Evolutionary conservation across 2,797 vertebrate genomes (phyloP), one percentile per base, ranked within the genome.

Genomic region (Pteropus rufus): DNA sequence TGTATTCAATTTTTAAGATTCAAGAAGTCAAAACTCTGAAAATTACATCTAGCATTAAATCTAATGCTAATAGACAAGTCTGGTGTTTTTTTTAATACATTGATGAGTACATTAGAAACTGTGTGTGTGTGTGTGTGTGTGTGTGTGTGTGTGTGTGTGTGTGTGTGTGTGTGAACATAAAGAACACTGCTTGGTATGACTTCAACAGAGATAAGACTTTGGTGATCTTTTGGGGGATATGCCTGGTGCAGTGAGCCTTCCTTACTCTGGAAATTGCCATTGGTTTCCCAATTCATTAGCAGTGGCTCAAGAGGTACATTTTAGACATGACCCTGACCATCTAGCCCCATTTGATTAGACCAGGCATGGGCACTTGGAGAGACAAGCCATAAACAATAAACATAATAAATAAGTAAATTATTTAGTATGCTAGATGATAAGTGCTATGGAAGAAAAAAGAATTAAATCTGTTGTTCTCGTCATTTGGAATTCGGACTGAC

Each of bases 21-120:
- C 89, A 80, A 75, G 72, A 93, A 75, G 70, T 69, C 34, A 92
- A 94, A 94, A 80, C 52, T 93, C 65, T 89, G 93, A 89, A 93
- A 84, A 80, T 91, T 75, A 86, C 24, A 87, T 87, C 64, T 93
- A 76, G 86, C 49, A 77, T 76, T 81, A 76, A 69, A 46, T 62
- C 39, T 76, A 52, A 54, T 77, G 16, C 67, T 86, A 89, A 89
- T 26, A 46, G 60, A 81, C 34, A 49, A 18, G 60, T 49, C 49
- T 0, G 31, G 12, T 52, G n/a, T 67, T 67, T 11, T 72, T 36
- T 44, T 64, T 70, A 23, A 39, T 44, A 70, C 15, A 65, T 76
- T 72, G 23, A 7, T 49, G 14, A 54, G 18, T 87, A 67, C 18
- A 70, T 31, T 82, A 10, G 60, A 64, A 90, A 91, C 34, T 88